Evolutionary conservation across 2,888 invertebrate species (phyloP), one percentile per base, ranked within the genome.

Genomic region (Subacronicta megacephala): DNA sequence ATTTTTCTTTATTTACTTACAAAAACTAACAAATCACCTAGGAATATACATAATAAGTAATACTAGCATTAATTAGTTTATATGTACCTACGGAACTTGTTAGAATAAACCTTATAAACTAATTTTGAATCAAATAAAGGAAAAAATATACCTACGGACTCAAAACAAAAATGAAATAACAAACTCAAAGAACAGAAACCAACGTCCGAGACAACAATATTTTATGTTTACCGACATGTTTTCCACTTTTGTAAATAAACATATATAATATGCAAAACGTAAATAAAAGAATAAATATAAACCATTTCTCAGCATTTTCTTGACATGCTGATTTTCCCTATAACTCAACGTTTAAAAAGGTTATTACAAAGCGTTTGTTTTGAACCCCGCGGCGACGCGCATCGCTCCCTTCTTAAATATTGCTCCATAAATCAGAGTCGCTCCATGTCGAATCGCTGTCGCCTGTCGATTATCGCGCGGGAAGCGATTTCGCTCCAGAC

Each of bases 391-490:
- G 67, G 81, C 74, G 76, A 62, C 65, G 70, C 68, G 68, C 60
- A 58, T 70, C 80, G 76, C 75, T 77, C 77, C 75, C 75, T 78
- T 77, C 79, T 68, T 77, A 78, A 80, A 87, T 88, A 89, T 88
- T 87, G 86, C 81, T 79, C 85, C 83, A 89, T 90, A 90, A 90
- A 90, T 90, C 88, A 84, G 83, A 71, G 77, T 70, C 72, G 72
- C 77, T 76, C 67, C 75, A 69, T 72, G 76, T 75, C 72, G 78
- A 76, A 81, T 83, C 85, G 85, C 84, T 84, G 85, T 84, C 89
- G 88, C 85, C 75, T 89, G 89, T 90, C 90, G 89, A 90, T 90
- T 90, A 89, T 86, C 84, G 79, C 84, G 76, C 79, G 75, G 78
- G 72, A 77, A 83, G 81, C 81, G 81, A 81, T 82, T 85, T 80